Conservation (phyloP, 2,888 invertebrate genomes). For the Leucozona laternaria region DNA sequence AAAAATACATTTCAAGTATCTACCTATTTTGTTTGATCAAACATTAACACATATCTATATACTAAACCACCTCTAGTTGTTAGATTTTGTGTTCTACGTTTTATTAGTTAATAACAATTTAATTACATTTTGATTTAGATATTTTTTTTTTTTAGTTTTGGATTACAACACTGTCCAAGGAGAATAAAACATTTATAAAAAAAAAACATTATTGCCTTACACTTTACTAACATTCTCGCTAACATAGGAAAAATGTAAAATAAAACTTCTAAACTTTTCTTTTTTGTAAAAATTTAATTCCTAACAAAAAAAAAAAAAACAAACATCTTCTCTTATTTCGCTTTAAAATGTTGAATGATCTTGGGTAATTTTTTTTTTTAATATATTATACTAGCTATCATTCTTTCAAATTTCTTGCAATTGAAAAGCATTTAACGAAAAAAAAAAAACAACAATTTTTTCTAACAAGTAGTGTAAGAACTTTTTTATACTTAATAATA, state of each 20-base stretch:
- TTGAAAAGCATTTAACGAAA: slow-evolving; percentile 26
- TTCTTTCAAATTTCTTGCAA: slow-evolving; percentile 58
- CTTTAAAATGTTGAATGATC: slow-evolving; percentile 47
- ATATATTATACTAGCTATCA: slow-evolving; percentile 42
- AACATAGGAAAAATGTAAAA: slow-evolving; percentile 14
- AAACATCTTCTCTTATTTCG: slow-evolving; percentile 8
- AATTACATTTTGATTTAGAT: background rate
- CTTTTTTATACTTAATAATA: slow-evolving; percentile 24
- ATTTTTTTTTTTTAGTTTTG: slow-evolving; percentile 47
- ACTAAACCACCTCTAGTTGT: slow-evolving; percentile 25
- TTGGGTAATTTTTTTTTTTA: slow-evolving; percentile 27
- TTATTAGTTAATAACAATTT: slow-evolving; percentile 13
- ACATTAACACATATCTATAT: background rate
- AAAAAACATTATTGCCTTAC: background rate
- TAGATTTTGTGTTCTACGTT: slow-evolving; percentile 53
- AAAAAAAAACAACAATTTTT: slow-evolving; percentile 1
- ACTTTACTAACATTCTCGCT: slow-evolving; percentile 22
- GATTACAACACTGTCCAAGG: slow-evolving; percentile 60
- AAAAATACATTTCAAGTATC: background rate
- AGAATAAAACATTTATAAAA: slow-evolving; percentile 3
- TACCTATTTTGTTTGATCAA: background rate
- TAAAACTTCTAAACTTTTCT: background rate
- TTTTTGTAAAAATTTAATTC: slow-evolving; percentile 4
- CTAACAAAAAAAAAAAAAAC: background rate
- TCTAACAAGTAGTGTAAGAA: slow-evolving; percentile 40